A percentile compares a stretch with the other conserved stretches of the same genome.
These are phyloP conservation scores for Thunnus albacares DNA, from an alignment of 2,797 vertebrate species.

Conservation along the genomic window DNA sequence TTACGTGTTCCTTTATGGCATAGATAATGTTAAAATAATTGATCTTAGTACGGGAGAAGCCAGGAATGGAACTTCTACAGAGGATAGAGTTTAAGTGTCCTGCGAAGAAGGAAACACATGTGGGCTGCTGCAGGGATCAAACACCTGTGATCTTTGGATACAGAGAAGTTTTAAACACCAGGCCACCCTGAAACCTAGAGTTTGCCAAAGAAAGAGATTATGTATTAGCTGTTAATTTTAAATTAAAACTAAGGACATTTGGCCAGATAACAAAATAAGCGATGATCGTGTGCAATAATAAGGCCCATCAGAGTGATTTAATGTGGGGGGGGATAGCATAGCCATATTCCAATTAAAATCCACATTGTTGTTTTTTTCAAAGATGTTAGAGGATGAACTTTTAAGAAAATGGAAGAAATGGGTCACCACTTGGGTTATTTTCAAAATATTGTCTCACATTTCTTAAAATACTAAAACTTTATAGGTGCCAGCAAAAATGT, in stretches of 20 bases:
- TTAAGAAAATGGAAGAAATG: neutral
- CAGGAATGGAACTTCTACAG: neutral
- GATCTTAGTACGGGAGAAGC: neutral
- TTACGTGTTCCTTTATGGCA: neutral
- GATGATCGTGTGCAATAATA: slow-evolving; percentile 36
- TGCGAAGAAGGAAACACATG: neutral
- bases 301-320: slow-evolving; percentile 37
- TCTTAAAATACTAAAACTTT: slow-evolving; percentile 25
- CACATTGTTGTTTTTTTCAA: slow-evolving; percentile 2
- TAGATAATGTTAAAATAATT: neutral
- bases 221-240: slow-evolving; percentile 18
- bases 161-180: slow-evolving; percentile 4
- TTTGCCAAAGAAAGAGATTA: slow-evolving; percentile 10
- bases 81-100: neutral
- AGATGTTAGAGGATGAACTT: slow-evolving; percentile 21
- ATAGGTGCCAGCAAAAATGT: slow-evolving; percentile 11
- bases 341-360: slow-evolving; percentile 26
- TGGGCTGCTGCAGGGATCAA: slow-evolving; percentile 21
- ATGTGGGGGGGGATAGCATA: neutral
- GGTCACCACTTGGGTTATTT: slow-evolving; percentile 18
- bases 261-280: slow-evolving; percentile 41
- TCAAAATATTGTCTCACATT: slow-evolving; percentile 10
- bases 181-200: slow-evolving; percentile 19
- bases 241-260: slow-evolving; percentile 33
- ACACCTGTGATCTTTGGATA: slow-evolving; percentile 20